Evolutionary conservation across 2,113 vertebrate species (phyloP).

Genomic region (Amazona guildingii): DNA sequence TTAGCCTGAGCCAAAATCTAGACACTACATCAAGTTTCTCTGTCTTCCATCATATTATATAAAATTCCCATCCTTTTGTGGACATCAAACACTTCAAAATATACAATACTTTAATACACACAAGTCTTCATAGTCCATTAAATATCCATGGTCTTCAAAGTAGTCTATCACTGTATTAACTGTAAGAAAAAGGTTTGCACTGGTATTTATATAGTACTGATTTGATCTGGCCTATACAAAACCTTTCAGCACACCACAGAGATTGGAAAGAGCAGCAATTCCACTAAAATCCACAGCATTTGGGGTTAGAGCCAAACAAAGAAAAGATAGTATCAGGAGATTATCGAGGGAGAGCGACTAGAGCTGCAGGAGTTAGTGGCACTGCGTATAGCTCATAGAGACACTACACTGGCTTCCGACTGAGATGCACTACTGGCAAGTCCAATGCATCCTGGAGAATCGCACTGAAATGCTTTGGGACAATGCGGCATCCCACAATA

Average conservation of each 20-base stretch:
- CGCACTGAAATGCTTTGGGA: not conserved
- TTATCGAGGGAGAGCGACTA: not conserved
- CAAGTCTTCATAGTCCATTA: not conserved
- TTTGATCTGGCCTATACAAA: not conserved
- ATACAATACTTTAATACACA: conserved; percentile 46
- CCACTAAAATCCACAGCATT: not conserved
- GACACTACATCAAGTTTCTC: not conserved
- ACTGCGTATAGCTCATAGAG: not conserved
- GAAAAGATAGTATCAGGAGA: not conserved
- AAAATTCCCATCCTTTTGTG: not conserved
- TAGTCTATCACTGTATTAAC: not conserved
- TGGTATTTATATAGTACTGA: not conserved
- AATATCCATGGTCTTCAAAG: conserved; percentile 21
- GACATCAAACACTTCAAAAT: conserved; percentile 28
- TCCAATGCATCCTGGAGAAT: rapidly evolving
- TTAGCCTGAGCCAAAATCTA: not conserved
- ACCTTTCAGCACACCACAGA: not conserved
- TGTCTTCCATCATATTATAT: not conserved
- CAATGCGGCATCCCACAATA: rapidly evolving
- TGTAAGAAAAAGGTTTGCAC: not conserved
- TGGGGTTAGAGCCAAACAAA: not conserved
- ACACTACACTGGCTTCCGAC: not conserved
- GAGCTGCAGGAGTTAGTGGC: not conserved
- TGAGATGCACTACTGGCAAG: not conserved
- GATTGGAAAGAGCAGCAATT: not conserved